phyloP scores from a whole-genome alignment of 2,888 invertebrate genomes.

The Athetis lepigone region DNA sequence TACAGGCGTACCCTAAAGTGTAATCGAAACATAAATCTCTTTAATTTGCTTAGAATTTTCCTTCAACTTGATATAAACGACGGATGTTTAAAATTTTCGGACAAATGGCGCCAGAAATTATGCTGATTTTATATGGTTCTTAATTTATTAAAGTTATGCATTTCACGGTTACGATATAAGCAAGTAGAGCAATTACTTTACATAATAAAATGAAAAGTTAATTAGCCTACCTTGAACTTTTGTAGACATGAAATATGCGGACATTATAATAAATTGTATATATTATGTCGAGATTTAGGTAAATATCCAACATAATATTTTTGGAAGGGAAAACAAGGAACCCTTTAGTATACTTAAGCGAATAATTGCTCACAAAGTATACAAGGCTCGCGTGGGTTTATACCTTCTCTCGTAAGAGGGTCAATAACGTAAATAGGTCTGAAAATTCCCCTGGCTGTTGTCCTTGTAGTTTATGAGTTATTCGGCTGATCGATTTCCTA shows the following conservation, averaged over 20 bases:
- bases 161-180: conserved; percentile 16
- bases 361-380: conserved; percentile 9
- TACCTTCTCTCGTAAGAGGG: conserved; percentile 7
- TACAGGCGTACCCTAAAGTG: conserved; percentile 51
- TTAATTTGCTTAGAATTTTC: conserved; percentile 62
- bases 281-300: conserved; percentile 5
- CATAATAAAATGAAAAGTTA: conserved; percentile 19
- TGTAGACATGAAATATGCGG: conserved; percentile 15
- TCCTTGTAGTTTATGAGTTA: conserved; percentile 64
- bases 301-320: conserved; percentile 1
- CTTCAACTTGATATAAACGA: conserved; percentile 50
- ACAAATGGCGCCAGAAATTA: conserved; percentile 37
- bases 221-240: conserved; percentile 44
- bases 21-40: conserved; percentile 65
- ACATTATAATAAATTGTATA: neutral
- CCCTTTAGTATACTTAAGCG: conserved; percentile 1
- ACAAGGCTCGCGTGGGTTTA: neutral
- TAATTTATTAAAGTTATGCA: conserved; percentile 27
- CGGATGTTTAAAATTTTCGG: conserved; percentile 43
- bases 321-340: conserved; percentile 10
- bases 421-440: conserved; percentile 26
- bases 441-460: conserved; percentile 29
- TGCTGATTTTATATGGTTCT: conserved; percentile 11
- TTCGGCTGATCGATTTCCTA: conserved; percentile 78
- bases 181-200: conserved; percentile 39